Base-by-base conservation (phyloP, 64 coral and sea anemone species). In the Stichodactyla helianthus region DNA sequence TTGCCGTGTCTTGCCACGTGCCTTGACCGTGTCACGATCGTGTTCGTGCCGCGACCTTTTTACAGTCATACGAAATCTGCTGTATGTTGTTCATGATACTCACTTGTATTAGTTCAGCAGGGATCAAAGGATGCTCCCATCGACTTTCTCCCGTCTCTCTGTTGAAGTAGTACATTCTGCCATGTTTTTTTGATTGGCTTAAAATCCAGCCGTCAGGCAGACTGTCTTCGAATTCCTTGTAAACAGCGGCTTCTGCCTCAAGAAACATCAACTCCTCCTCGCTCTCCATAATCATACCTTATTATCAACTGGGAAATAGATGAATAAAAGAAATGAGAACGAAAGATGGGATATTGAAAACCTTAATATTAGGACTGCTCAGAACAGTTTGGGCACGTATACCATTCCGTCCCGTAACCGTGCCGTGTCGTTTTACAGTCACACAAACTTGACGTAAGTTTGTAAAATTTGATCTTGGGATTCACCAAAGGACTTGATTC, bases 131-230 rank as follows among this genome's bases (percentile, higher is more conserved):
- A 50, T 96, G 94, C 16, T 89, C 84, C 94, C 94, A 96, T 9
- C 91, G 84, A 54, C 94, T 93, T 84, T 96, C 94, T 31, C 90
- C 94, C 18, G 94, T 90, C 23, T 82, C 88, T 0, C 85, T 86
- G 60, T 96, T 96, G 71, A 96, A 96, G 59, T 96, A 96, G 55
- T 96, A 96, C 53, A 87, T 78, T 53, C 91, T 77, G 10, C 91
- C 91, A 58, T 96, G 94, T 19, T 85, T 89, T 50, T 83, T 92
- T 3, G 94, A 96, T 83, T 90, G 83, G 65, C 91, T 93, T 77
- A 96, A 79, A 2, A 93, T 79, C 94, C 94, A 96, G 23, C 91
- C 89, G 50, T 96, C 91, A 13, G 94, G 94, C 5, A 96, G 91
- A 85, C 82, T 87, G 31, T 91, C 88, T 71, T 96, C 87, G 54